Base-by-base conservation (phyloP, 2,797 vertebrate genomes). In the Erpetoichthys calabaricus region DNA sequence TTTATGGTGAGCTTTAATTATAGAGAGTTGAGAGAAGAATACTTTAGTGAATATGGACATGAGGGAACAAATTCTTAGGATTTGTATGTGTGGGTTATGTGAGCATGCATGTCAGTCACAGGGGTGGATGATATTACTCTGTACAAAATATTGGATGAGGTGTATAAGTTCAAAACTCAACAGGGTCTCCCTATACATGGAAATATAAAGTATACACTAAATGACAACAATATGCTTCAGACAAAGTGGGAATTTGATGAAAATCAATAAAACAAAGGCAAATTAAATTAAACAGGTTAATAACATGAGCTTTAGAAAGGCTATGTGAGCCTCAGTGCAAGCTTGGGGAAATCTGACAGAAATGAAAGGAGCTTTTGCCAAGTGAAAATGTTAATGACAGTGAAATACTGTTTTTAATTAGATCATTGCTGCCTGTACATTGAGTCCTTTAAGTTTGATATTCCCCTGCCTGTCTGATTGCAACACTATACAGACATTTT, bases 401-500 rank as follows among this genome's bases (percentile, higher is more conserved):
- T 76, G 87, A 89, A 94, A 92, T 89, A 88, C 91, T 91, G 93
- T 95, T 25, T 25, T 98, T 96, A 98, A 98, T 97, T 95, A 98
- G 92, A 89, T 79, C 86, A 89, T 79, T 77, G 85, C 82, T 71
- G 83, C 80, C 82, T 84, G 86, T 85, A 85, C 85, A 77, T 91
- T 94, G 90, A 76, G 93, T 88, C 88, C 83, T 85, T 85, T 83
- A 82, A 76, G 76, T 78, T 76, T 66, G 67, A 77, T 76, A 77
- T 76, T 84, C 81, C 77, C 72, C 71, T 70, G 80, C 79, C 88
- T 90, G 90, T 91, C 92, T 90, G 79, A 86, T 73, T 71, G 86
- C 87, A 77, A 82, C 87, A 86, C 82, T 85, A 79, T 87, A 81
- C 88, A 92, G 93, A 93, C 94, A 92, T 87, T 86, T 86, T 94